Base-by-base conservation (phyloP, 2,113 vertebrate species). In the Engystomops pustulosus region DNA sequence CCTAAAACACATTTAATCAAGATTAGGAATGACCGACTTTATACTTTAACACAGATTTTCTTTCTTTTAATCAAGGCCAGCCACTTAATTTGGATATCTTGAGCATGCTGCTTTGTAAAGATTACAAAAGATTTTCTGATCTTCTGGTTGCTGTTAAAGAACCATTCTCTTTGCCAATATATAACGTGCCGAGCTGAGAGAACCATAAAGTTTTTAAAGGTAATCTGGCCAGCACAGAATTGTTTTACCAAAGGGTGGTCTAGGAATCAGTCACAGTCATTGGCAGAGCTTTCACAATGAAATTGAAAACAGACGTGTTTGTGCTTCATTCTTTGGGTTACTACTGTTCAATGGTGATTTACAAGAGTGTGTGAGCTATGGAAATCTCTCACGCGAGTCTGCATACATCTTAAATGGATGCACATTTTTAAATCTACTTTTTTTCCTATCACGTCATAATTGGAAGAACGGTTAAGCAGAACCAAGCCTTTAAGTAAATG, bases 271-370 rank as follows among this genome's bases (percentile, higher is more conserved):
- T 91, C 91, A 87, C 89, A 92, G 93, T 89, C 89, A 93, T 92
- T 96, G 95, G 96, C 95, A 93, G 92, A 91, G 87, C 88, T 88
- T 87, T 90, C 87, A 86, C 89, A 86, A 85, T 90, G 88, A 92
- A 95, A 97, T 95, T 94, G 93, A 94, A 98, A 96, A 91, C 96
- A 97, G 95, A 93, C 93, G 87, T 94, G 92, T 94, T 95, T 93
- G 91, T 90, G 92, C 93, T 95, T 95, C 92, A 89, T 94, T 94
- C 92, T 92, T 88, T 93, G 93, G 94, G 93, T 96, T 95, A 95
- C 96, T 96, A 95, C 95, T 92, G 92, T 95, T 95, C 91, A 89
- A 91, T 93, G 94, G 93, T 96, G 95, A 96, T 96, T 96, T 96
- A 96, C 94, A 95, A 95, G 92, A 93, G 89, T 92, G 90, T 90